These are phyloP conservation scores for Drosophila insularis DNA, from an alignment of 1,140 invertebrate genomes.

Conservation along the genomic window DNA sequence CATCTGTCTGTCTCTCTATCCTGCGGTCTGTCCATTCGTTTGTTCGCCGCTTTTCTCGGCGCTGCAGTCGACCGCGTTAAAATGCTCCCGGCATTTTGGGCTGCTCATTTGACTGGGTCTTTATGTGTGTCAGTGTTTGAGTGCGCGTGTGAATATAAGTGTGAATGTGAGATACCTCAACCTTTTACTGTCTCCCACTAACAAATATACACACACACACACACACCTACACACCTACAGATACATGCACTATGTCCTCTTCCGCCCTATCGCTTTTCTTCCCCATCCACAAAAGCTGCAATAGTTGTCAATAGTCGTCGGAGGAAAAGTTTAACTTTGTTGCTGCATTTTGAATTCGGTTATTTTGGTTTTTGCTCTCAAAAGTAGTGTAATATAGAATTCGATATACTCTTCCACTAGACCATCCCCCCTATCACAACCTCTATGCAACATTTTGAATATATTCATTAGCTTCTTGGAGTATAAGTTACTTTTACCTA, in stretches of 20 bases:
- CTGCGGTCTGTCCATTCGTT: background rate
- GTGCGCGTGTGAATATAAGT: slow-evolving; percentile 4
- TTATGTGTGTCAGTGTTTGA: slow-evolving; percentile 12
- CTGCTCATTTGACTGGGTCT: slow-evolving; percentile 47
- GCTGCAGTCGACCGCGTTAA: slow-evolving; percentile 33
- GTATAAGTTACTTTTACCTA: too few relatives aligned
- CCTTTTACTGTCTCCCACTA: background rate
- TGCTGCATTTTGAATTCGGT: slow-evolving; percentile 20
- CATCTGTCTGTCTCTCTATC: background rate
- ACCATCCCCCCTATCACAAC: too few relatives aligned
- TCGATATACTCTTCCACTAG: too few relatives aligned
- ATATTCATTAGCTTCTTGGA: too few relatives aligned
- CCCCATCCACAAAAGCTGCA: background rate
- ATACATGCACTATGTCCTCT: background rate
- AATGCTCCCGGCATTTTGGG: slow-evolving; percentile 45
- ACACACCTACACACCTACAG: too few relatives aligned
- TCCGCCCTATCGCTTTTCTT: background rate
- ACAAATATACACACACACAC: too few relatives aligned
- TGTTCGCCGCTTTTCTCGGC: background rate
- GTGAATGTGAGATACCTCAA: slow-evolving; percentile 1
- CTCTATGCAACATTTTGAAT: too few relatives aligned
- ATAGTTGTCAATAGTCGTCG: slow-evolving; percentile 10
- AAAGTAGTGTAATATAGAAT: too few relatives aligned
- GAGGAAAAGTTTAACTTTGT: slow-evolving; percentile 47
- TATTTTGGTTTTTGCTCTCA: slow-evolving; percentile 8